Evolutionary conservation across 2,113 vertebrate species (phyloP), one percentile per base, ranked within the genome.

Genomic region (Lepus timidus): DNA sequence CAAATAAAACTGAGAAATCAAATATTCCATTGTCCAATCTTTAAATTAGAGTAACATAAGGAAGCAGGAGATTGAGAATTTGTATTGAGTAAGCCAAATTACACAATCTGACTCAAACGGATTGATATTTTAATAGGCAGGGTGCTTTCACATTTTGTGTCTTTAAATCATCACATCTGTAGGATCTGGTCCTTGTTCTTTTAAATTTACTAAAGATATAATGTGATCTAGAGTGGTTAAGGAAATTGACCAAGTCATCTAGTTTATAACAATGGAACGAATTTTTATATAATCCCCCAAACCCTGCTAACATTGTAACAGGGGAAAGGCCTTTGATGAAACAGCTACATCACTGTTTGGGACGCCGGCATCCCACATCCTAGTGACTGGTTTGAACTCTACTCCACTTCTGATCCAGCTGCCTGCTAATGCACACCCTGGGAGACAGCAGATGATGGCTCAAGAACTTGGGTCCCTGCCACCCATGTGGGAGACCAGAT

Each of bases 111-210:
- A 92, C 78, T 95, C 91, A 78, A 71, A 7, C 51, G 67, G 71
- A 31, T n/a, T 93, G 78, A 74, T 33, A 55, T 92, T 96, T 96
- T 80, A 79, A 79, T 65, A 78, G 17, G 64, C 23, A 36, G 27
- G 51, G 5, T 94, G 75, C 76, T 96, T 94, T 95, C 80, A 94
- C 67, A 93, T 52, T 93, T 94, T 22, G 4, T 55, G 68, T 93
- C 76, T 89, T 93, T 91, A 91, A 94, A 94, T 91, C 86, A 94
- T 88, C 74, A 94, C 83, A 91, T 58, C 0, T n/a, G n/a, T 90
- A 82, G 27, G 79, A 85, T 49, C 11, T 91, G 36, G 70, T 86
- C 52, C 71, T 95, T 92, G 44, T 92, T 92, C 79, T 96, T 93
- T 86, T 85, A 92, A 58, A 92, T 95, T 96, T 85, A 78, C 68